These are phyloP conservation scores for Periophthalmus magnuspinnatus DNA, from an alignment of 2,797 vertebrate genomes.

Conservation along the genomic window DNA sequence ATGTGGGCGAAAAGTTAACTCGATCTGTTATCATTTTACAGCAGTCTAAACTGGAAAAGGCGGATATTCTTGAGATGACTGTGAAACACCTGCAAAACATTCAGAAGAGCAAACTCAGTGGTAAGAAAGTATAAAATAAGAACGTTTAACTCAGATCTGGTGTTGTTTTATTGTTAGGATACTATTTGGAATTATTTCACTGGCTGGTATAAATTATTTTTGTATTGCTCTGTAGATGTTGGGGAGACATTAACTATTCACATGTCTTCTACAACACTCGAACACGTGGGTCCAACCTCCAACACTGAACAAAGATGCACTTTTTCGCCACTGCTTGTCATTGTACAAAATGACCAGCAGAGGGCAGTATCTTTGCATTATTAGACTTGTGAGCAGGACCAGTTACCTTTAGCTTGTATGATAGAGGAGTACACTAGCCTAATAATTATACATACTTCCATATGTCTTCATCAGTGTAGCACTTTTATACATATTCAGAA, in stretches of 20 bases:
- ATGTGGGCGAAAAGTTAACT: not conserved
- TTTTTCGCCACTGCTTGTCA: not conserved
- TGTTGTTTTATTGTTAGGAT: not conserved
- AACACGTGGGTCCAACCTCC: slow-evolving; percentile 2
- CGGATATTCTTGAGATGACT: slow-evolving; percentile 91
- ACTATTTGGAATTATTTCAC: not conserved
- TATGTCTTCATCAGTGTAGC: too few species aligned
- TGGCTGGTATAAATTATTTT: too few species aligned
- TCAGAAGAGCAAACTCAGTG: slow-evolving; percentile 78
- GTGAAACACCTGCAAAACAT: slow-evolving; percentile 90
- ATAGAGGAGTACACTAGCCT: too few species aligned
- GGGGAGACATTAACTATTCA: not conserved
- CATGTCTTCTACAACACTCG: not conserved
- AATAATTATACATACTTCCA: too few species aligned
- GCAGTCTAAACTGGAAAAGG: slow-evolving; percentile 92
- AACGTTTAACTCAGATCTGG: not conserved
- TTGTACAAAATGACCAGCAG: slow-evolving; percentile 16
- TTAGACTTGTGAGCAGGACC: not conserved
- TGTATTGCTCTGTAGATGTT: not conserved
- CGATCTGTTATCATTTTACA: slow-evolving; percentile 43
- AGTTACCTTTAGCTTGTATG: too few species aligned
- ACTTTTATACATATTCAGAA: too few species aligned
- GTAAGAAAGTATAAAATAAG: slow-evolving; percentile 63
- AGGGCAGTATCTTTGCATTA: slow-evolving; percentile 25
- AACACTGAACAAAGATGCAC: not conserved